These are phyloP conservation scores for Belonocnema kinseyi DNA, from an alignment of 1,140 invertebrate genomes.

Conservation along the genomic window DNA sequence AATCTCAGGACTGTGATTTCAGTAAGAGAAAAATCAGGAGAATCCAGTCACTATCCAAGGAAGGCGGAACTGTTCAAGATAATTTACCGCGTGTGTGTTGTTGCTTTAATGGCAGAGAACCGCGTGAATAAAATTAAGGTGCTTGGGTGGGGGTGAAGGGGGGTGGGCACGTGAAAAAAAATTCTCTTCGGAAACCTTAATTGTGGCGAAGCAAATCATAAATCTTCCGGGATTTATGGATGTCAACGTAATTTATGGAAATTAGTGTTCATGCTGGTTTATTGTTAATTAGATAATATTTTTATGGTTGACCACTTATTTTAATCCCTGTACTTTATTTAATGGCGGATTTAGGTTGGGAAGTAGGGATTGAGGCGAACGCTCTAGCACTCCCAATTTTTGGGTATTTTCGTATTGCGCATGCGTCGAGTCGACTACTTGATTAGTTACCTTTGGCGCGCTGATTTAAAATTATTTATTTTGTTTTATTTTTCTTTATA, in stretches of 20 bases:
- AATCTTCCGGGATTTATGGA: slow-evolving; percentile 12
- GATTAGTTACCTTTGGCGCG: too few relatives aligned
- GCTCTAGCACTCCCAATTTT: too few relatives aligned
- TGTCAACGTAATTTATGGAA: slow-evolving; percentile 13
- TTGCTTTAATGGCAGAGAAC: slow-evolving; percentile 6
- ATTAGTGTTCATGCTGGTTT: slow-evolving; percentile 1
- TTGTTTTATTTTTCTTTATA: too few relatives aligned
- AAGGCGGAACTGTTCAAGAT: slow-evolving; percentile 17
- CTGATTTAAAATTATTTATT: too few relatives aligned
- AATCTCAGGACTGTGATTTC: slow-evolving; percentile 13
- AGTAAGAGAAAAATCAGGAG: background rate
- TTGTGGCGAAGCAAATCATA: background rate
- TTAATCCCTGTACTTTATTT: too few relatives aligned
- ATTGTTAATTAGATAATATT: background rate
- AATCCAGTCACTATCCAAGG: slow-evolving; percentile 7
- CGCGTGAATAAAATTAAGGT: background rate
- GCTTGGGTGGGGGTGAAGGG: background rate
- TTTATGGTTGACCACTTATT: too few relatives aligned
- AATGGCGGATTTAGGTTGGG: too few relatives aligned
- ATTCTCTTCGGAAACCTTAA: background rate
- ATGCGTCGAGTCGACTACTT: too few relatives aligned
- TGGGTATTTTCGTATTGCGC: too few relatives aligned
- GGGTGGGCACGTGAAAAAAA: background rate
- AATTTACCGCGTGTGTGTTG: background rate
- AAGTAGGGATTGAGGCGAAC: too few relatives aligned